Evolutionary conservation across 2,113 vertebrate species (phyloP).

Genomic region (Erpornis zantholeuca): DNA sequence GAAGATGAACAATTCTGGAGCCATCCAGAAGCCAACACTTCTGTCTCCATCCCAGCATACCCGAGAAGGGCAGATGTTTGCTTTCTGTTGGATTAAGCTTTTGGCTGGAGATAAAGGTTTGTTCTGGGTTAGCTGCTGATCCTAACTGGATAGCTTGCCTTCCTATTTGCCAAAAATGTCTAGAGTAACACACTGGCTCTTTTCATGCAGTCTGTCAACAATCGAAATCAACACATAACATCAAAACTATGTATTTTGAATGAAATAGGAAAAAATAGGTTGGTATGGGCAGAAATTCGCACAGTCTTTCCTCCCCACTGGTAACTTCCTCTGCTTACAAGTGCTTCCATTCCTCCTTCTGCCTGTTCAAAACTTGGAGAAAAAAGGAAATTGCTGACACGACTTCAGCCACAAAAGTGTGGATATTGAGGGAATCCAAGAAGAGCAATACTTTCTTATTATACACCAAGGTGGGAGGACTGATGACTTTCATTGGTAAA

Average conservation of each 20-base stretch:
- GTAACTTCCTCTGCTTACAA: not conserved
- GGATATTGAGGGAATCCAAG: not conserved
- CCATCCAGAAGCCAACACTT: not conserved
- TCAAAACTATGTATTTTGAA: not conserved
- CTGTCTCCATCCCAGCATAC: not conserved
- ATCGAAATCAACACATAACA: not conserved
- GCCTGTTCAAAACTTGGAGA: not conserved
- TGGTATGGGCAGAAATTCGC: not conserved
- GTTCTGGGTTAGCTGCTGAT: constrained; percentile 35
- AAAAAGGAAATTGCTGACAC: not conserved
- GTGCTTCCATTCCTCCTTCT: not conserved
- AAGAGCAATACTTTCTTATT: not conserved
- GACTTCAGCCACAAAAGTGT: not conserved
- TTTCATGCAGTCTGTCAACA: not conserved
- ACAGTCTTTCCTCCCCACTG: not conserved
- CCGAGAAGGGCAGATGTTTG: not conserved
- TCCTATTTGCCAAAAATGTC: constrained; percentile 8
- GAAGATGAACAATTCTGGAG: not conserved
- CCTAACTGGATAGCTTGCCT: constrained; percentile 1
- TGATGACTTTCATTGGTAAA: not conserved
- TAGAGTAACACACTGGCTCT: not conserved
- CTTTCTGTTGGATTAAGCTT: constrained; percentile 47
- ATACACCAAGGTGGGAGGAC: not conserved
- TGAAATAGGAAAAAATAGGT: not conserved
- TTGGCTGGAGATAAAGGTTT: constrained; percentile 28